Base-by-base conservation (phyloP, 1,140 invertebrate genomes). In the Andrena cerasifolii region DNA sequence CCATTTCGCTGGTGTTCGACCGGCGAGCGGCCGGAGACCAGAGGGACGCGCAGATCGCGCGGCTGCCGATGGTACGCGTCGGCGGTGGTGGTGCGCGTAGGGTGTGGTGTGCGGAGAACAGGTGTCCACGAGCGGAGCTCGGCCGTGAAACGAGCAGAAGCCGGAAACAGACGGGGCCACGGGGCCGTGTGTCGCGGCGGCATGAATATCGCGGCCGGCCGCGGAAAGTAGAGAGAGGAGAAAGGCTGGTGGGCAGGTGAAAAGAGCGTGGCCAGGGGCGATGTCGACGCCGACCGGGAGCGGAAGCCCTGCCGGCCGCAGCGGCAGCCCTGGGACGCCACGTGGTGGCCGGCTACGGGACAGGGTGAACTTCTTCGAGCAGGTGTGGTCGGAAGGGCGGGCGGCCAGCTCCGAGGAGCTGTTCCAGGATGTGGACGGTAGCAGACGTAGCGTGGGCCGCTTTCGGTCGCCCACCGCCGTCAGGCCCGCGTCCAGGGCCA, bases 341-440 rank as follows among this genome's bases (percentile, higher is more conserved):
- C 92, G 91, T 93, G 93, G 91, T 91, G 92, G 89, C 88, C 79
- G 94, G 53, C 93, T 96, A 16, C 93, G 94, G 53, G 95, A 96
- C 81, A 94, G 95, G 85, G 96, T 97, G 70, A 95, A 93, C 65
- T 96, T 96, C 89, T 97, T 96, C 90, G 96, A 97, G 84, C 95
- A 95, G 90, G 94, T 96, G 26, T 96, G 95, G 95, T 85, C 94
- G 28, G 94, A 94, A 4, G 86, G 82, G 2, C 85, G 85, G 7
- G 88, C 91, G 18, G 79, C 88, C 26, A 91, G 92, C 77, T 84
- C 82, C 58, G 92, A 93, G 62, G 89, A 91, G 18, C 66, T 90
- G 21, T 70, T 68, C n/a, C 83, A 88, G 33, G 76, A 86, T 2
- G 18, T 59, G 0, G 75, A 82, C 8, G 53, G 36, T 3, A 40